These are phyloP conservation scores for Thunnus albacares DNA, from an alignment of 2,797 vertebrate genomes.

Conservation along the genomic window DNA sequence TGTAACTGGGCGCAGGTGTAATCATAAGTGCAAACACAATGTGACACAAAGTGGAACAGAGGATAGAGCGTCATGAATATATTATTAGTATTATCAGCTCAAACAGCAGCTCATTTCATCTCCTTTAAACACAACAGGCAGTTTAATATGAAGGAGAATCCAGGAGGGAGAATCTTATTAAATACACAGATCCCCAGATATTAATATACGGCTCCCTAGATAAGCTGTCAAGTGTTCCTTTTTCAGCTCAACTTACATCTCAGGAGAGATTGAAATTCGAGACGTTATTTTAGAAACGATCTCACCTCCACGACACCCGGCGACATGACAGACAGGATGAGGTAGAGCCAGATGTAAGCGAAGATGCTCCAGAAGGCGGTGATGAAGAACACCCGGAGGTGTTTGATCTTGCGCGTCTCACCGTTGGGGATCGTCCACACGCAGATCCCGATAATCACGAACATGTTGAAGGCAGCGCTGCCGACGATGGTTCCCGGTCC, in stretches of 20 bases:
- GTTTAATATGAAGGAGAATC: neutral
- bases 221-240: too few species aligned
- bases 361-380: constrained; percentile 95
- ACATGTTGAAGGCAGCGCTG: constrained; percentile 96
- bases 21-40: neutral
- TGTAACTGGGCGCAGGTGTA: neutral
- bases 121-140: neutral
- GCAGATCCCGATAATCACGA: constrained; percentile 92
- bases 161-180: neutral
- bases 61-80: neutral
- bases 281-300: too few species aligned
- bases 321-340: constrained; percentile 91
- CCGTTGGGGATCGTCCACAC: constrained; percentile 90
- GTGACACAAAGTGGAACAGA: neutral
- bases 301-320: constrained; percentile 88
- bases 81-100: neutral
- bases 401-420: constrained; percentile 91
- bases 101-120: neutral
- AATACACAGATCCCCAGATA: neutral
- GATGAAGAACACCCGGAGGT: constrained; percentile 93
- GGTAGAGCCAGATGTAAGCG: constrained; percentile 94
- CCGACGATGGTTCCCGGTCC: constrained; percentile 94
- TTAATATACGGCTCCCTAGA: too few species aligned
- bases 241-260: too few species aligned
- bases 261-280: neutral